Conservation (phyloP, 2,888 invertebrate species). For the Drosophila anomelani region DNA sequence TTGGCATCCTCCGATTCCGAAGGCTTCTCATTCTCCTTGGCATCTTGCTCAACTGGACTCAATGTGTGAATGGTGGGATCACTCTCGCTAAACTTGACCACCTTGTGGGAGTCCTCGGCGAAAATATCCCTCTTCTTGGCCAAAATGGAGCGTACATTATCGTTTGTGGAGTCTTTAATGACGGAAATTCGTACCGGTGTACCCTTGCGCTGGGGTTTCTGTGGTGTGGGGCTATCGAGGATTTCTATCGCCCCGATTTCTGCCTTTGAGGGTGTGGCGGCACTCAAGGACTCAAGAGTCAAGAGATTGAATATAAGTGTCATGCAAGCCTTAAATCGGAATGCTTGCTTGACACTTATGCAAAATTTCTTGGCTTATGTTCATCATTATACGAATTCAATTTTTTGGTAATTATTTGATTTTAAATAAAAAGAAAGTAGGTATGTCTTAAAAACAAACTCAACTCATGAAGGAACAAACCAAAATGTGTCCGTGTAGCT, state of each 20-base stretch:
- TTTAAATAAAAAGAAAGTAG: no score
- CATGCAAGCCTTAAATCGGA: not conserved
- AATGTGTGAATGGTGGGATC: constrained; percentile 65
- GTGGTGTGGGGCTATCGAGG: no score
- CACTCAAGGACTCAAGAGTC: no score
- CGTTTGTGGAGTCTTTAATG: constrained; percentile 5
- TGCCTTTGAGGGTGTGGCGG: no score
- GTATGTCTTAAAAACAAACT: no score
- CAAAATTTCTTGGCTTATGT: not conserved
- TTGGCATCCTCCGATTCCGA: constrained; percentile 8
- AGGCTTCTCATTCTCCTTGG: constrained; percentile 57
- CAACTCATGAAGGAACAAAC: no score
- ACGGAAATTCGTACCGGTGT: constrained; percentile 41
- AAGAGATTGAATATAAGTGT: not conserved
- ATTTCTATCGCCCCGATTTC: no score
- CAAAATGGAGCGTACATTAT: constrained; percentile 57
- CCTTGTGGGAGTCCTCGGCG: constrained; percentile 67
- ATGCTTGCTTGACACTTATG: not conserved
- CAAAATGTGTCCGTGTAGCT: no score
- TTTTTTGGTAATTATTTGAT: not conserved
- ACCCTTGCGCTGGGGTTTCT: constrained; percentile 38
- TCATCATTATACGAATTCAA: not conserved
- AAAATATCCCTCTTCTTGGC: constrained; percentile 66
- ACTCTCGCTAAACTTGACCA: constrained; percentile 72
- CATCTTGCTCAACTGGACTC: constrained; percentile 33